Base-by-base conservation (phyloP, 2,888 invertebrate species). In the Carabus problematicus region DNA sequence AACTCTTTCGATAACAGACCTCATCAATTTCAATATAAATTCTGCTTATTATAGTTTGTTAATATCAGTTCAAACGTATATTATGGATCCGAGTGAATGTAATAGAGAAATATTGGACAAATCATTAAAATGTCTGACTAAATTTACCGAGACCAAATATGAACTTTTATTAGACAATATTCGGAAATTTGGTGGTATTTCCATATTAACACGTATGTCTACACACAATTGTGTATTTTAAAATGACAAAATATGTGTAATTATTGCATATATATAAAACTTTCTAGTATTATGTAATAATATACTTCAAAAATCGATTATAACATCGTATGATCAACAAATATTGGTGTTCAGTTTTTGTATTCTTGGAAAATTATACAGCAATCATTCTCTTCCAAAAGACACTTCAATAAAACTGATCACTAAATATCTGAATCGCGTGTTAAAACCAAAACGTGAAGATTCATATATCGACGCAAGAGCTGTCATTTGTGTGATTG, bases 401-500 rank as follows among this genome's bases (percentile, higher is more conserved):
- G 71, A 74, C 1, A 63, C 72, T 56, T 73, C 71, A 18, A 64
- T 79, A 6, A 56, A 61, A 39, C 71, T 76, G 3, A 40, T 72
- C 8, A 58, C 72, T 14, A 72, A 72, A 69, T 64, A 78, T 19
- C 69, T 81, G 4, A 42, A 73, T 8, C 74, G 75, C 59, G 76
- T 75, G 60, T 18, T 73, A 7, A 55, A 75, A 60, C 72, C 73
- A 42, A 75, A 71, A n/a, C 40, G 49, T 2, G 68, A 76, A 3
- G 81, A 83, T 71, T 76, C 78, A 45, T 70, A 78, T 41, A 72
- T 78, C 45, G 78, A 82, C 70, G 75, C 75, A 39, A 81, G 79
- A 70, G 74, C 83, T 42, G 70, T 83, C n/a, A 75, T 84, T 63
- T 77, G 79, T 14, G 75, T 79, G 9, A 77, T 83, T 18, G 78